A percentile compares a stretch with the other conserved stretches of the same genome.
phyloP scores from a whole-genome alignment of 2,113 vertebrate species.

The Lampris megalopsis region DNA sequence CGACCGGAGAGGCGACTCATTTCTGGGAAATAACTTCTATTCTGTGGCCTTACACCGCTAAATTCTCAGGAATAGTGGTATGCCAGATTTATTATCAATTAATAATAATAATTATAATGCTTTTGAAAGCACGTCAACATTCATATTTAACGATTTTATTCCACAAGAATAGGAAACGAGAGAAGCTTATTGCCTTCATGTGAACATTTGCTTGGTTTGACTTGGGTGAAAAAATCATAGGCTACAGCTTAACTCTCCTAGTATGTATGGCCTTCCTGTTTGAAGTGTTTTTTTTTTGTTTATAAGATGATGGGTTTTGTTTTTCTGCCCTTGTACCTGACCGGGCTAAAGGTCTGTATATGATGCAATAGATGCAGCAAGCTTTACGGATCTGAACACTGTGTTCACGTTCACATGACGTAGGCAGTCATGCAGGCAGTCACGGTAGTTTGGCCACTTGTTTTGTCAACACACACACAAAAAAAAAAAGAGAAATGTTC shows the following conservation, averaged over 20 bases:
- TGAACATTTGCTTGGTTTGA: constrained; percentile 49
- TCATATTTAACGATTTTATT: constrained; percentile 59
- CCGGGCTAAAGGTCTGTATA: constrained; percentile 35
- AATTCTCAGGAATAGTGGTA: constrained; percentile 62
- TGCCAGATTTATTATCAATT: constrained; percentile 20
- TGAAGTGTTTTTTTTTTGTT: neutral
- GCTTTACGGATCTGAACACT: constrained; percentile 69
- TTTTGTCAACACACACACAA: neutral
- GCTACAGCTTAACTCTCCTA: neutral
- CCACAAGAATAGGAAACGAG: constrained; percentile 7
- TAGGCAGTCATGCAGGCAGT: no score
- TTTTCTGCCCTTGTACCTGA: constrained; percentile 27
- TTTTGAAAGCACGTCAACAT: constrained; percentile 32
- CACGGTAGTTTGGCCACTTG: neutral
- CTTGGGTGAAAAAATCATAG: constrained; percentile 2
- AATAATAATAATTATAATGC: neutral
- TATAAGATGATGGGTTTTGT: constrained; percentile 6
- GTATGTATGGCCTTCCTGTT: constrained; percentile 11
- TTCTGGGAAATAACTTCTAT: neutral
- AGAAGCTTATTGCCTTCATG: constrained; percentile 9
- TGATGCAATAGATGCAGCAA: constrained; percentile 58
- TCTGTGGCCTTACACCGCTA: constrained; percentile 44
- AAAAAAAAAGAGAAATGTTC: constrained; percentile 13
- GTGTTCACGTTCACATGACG: constrained; percentile 48
- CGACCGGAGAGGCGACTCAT: neutral